Evolutionary conservation across 2,113 vertebrate genomes (phyloP), one percentile per base, ranked within the genome.

Genomic region (Scartelaos histophorus): DNA sequence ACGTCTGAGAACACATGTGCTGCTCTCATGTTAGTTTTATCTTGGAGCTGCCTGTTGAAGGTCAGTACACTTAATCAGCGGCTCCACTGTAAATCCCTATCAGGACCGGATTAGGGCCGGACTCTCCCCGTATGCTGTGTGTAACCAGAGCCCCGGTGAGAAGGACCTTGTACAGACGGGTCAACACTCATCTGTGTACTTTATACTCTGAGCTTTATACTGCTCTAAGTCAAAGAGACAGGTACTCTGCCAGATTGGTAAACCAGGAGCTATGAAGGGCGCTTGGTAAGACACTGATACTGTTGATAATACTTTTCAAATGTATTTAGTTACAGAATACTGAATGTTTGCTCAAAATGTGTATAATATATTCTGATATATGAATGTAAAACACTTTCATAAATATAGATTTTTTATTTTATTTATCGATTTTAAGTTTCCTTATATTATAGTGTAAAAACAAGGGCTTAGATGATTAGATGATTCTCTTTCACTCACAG

Each of bases 31-130:
- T 54, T 67, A 51, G 62, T 62, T 56, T 80, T 75, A 78, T 70
- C 76, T 65, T 72, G 35, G 49, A 47, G 73, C 71, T 35, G 77
- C 21, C 29, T 66, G 43, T 29, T 76, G 70, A 79, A 81, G 86
- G 73, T 84, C 68, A 70, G 66, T 21, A 34, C 70, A 61, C 71
- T 80, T 76, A 76, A 88, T 88, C 77, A 78, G n/a, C 51, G 1
- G 62, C 56, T 54, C 25, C 65, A 5, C 60, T 80, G 77, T 79
- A 72, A 82, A 82, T 82, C 72, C 69, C 71, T 62, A 79, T 72
- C 71, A 61, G 64, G 51, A 43, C 22, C 66, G 73, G 76, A 85
- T 83, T 79, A 77, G 78, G 70, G 65, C 61, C 72, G 53, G 51
- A 75, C 68, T 61, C 54, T 62, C 16, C 34, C 34, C 25, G 11